Conservation (phyloP, 2,113 vertebrate species). For the Lutjanus erythropterus region DNA sequence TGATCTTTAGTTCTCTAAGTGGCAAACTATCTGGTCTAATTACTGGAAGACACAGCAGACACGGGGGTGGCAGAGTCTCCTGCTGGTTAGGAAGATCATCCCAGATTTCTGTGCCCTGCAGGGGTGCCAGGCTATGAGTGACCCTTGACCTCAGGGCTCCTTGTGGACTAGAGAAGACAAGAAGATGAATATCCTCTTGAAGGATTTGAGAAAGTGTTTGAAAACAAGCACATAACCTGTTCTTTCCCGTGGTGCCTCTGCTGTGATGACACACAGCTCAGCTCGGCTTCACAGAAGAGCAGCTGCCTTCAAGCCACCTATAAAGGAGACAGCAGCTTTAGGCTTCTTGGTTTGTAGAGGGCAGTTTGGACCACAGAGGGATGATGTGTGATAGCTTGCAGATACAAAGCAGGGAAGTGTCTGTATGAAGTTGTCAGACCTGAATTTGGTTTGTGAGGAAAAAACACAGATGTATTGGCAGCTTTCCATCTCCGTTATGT, state of each 20-base stretch:
- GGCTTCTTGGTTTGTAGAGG: constrained; percentile 37
- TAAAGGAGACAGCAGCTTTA: constrained; percentile 42
- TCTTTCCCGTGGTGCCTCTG: constrained; percentile 49
- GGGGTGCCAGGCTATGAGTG: constrained; percentile 45
- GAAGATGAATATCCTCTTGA: constrained; percentile 54
- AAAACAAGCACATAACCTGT: constrained; percentile 45
- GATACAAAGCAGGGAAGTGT: constrained; percentile 22
- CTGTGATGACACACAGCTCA: constrained; percentile 31
- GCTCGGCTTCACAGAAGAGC: constrained; percentile 19
- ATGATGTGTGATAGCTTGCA: constrained; percentile 19
- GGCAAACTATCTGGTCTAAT: constrained; percentile 44
- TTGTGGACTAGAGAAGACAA: constrained; percentile 31
- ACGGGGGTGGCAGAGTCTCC: constrained; percentile 30
- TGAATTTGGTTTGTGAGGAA: constrained; percentile 10
- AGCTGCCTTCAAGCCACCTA: constrained; percentile 41
- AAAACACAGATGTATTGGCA: background rate
- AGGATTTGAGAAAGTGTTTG: constrained; percentile 51
- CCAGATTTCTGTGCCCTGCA: constrained; percentile 55
- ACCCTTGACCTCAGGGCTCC: constrained; percentile 50
- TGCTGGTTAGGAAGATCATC: constrained; percentile 69
- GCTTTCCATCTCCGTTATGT: background rate
- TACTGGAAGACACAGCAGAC: constrained; percentile 48
- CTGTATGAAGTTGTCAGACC: constrained; percentile 22
- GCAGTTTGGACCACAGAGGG: constrained; percentile 14
- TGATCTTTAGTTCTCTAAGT: constrained; percentile 31